A percentile compares a stretch with the other conserved stretches of the same genome.
These are phyloP conservation scores for Clusia tigrina DNA, from an alignment of 2,888 invertebrate species.

Conservation along the genomic window DNA sequence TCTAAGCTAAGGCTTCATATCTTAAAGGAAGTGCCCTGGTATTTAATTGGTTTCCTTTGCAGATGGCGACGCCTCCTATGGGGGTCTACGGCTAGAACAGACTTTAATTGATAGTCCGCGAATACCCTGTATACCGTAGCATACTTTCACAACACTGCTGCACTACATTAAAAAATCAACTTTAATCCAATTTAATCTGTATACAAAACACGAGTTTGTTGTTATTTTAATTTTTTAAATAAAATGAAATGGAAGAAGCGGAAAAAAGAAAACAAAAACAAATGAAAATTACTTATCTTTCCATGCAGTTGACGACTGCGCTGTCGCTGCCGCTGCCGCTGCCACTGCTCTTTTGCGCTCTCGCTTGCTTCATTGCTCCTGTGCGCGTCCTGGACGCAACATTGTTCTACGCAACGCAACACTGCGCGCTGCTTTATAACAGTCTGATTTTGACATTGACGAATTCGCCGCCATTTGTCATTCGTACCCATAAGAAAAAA, in stretches of 20 bases:
- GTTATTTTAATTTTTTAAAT: neutral
- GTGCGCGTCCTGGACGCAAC: slow-evolving; percentile 9
- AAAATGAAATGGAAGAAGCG: slow-evolving; percentile 15
- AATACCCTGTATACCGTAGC: no score
- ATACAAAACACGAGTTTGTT: neutral
- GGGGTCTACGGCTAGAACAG: neutral
- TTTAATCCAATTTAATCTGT: slow-evolving; percentile 3
- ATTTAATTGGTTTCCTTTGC: no score
- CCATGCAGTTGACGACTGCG: slow-evolving; percentile 24
- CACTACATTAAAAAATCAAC: slow-evolving; percentile 5
- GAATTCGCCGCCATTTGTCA: slow-evolving; percentile 65
- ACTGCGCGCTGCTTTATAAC: slow-evolving; percentile 43
- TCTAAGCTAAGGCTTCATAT: no score
- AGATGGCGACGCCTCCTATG: neutral
- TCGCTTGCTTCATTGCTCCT: slow-evolving; percentile 8
- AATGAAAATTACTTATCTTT: slow-evolving; percentile 32
- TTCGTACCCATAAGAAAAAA: slow-evolving; percentile 57
- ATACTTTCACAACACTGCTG: neutral
- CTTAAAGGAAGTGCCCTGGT: no score
- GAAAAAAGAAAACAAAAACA: slow-evolving; percentile 17
- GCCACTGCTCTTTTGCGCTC: slow-evolving; percentile 1
- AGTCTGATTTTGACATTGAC: slow-evolving; percentile 67
- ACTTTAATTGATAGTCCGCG: neutral
- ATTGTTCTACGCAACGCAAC: slow-evolving; percentile 27
- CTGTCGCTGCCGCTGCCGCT: slow-evolving; percentile 2